Evolutionary conservation across 1,140 invertebrate species (phyloP).

Genomic region (Trichoplusia ni): DNA sequence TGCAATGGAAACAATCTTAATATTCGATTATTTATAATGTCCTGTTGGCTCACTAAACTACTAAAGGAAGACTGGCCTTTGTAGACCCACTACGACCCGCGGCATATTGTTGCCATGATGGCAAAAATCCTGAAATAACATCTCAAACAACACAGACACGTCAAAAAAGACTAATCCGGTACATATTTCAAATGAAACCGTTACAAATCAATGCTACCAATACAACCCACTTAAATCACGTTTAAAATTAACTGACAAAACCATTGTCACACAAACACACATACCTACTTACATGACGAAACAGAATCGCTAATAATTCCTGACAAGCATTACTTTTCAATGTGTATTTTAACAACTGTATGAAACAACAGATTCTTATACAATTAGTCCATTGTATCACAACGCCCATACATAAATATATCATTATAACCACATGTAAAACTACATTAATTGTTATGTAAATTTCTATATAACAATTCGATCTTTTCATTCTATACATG

Average conservation of each 20-base stretch:
- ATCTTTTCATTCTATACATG: conserved; percentile 30
- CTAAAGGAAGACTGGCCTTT: no score
- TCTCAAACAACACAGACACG: no score
- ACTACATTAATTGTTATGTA: conserved; percentile 44
- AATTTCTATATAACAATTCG: conserved; percentile 36
- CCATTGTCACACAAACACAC: neutral
- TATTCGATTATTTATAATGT: no score
- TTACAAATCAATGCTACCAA: neutral
- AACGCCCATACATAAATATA: conserved; percentile 32
- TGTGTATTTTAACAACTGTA: conserved; percentile 24
- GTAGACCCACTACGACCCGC: no score
- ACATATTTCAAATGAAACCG: no score
- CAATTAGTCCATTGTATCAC: conserved; percentile 47
- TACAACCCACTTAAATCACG: neutral
- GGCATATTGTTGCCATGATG: no score
- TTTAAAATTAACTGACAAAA: neutral
- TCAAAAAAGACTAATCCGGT: no score
- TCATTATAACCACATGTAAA: conserved; percentile 29
- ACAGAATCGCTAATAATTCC: neutral
- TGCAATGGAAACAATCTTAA: no score
- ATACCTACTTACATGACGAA: neutral
- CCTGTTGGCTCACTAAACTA: no score
- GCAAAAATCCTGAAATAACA: no score
- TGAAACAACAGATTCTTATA: conserved; percentile 3
- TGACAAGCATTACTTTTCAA: conserved; percentile 7